Percentiles rank a stretch among this genome's conserved stretches.
Evolutionary conservation across 2,888 invertebrate species (phyloP).

Genomic region (Melangyna quadrimaculata): DNA sequence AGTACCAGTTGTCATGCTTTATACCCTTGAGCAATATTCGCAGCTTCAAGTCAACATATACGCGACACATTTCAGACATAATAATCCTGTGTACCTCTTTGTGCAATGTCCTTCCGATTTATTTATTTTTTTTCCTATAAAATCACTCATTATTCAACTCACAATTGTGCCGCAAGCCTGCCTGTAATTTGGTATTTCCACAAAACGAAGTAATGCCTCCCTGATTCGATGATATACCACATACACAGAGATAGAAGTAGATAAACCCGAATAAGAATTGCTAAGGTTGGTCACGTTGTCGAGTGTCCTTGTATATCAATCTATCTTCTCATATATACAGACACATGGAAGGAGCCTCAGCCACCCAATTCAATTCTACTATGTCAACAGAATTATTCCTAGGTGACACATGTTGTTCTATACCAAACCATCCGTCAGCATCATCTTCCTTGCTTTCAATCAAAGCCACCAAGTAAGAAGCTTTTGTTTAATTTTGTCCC

Average conservation of each 20-base stretch:
- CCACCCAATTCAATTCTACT: slow-evolving; percentile 14
- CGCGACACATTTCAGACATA: neutral
- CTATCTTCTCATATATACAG: neutral
- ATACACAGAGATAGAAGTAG: neutral
- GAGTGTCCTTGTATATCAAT: slow-evolving; percentile 1
- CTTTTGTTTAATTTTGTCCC: slow-evolving; percentile 64
- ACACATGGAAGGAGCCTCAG: neutral
- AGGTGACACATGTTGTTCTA: slow-evolving; percentile 10
- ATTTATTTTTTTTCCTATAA: neutral
- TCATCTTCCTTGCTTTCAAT: slow-evolving; percentile 17
- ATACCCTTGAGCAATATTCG: neutral
- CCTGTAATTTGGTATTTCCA: neutral
- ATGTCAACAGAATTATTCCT: slow-evolving; percentile 32
- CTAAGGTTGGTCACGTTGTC: slow-evolving; percentile 37
- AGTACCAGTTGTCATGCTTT: neutral
- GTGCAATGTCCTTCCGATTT: neutral
- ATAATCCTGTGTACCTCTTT: neutral
- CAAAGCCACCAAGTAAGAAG: slow-evolving; percentile 29
- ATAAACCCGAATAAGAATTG: neutral
- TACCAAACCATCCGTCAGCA: neutral
- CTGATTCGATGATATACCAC: neutral
- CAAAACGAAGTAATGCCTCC: neutral
- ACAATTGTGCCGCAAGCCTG: neutral
- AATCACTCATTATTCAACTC: slow-evolving; percentile 39
- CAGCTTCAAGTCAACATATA: neutral